These are phyloP conservation scores for Telenomus remus DNA, from an alignment of 1,140 invertebrate genomes.

Conservation along the genomic window DNA sequence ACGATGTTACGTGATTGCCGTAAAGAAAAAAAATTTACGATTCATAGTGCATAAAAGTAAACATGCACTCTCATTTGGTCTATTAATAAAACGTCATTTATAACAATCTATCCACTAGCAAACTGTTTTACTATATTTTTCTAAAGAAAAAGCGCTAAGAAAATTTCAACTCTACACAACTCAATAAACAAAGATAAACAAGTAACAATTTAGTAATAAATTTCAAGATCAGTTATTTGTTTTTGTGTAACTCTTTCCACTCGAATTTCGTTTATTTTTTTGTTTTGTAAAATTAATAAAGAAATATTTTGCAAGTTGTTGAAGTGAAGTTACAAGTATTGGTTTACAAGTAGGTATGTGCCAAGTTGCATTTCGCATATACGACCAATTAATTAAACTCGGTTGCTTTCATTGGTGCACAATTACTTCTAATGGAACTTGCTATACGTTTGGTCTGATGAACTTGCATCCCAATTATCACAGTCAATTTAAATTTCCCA, in stretches of 20 bases:
- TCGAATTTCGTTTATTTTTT: no score
- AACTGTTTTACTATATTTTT: background rate
- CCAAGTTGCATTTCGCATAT: conserved; percentile 22
- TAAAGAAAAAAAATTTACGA: conserved; percentile 35
- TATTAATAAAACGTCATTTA: conserved; percentile 13
- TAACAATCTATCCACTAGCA: background rate
- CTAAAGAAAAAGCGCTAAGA: background rate
- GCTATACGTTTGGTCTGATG: conserved; percentile 21
- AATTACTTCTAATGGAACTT: conserved; percentile 47
- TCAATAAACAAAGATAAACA: no score
- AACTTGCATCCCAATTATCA: conserved; percentile 3
- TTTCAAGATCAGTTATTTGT: no score
- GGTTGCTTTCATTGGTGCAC: conserved; percentile 47
- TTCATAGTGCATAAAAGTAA: conserved; percentile 11
- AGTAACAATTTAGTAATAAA: no score
- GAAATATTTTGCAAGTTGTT: no score
- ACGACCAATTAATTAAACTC: conserved; percentile 32
- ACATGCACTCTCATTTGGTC: conserved; percentile 7
- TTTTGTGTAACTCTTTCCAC: no score
- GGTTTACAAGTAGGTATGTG: conserved; percentile 30
- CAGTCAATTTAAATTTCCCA: background rate
- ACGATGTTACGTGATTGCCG: conserved; percentile 32
- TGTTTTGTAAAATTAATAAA: no score
- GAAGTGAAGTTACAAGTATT: conserved; percentile 12
- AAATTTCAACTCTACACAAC: no score